Conservation (phyloP, 2,888 invertebrate genomes). For the Digitonthophagus gazella region DNA sequence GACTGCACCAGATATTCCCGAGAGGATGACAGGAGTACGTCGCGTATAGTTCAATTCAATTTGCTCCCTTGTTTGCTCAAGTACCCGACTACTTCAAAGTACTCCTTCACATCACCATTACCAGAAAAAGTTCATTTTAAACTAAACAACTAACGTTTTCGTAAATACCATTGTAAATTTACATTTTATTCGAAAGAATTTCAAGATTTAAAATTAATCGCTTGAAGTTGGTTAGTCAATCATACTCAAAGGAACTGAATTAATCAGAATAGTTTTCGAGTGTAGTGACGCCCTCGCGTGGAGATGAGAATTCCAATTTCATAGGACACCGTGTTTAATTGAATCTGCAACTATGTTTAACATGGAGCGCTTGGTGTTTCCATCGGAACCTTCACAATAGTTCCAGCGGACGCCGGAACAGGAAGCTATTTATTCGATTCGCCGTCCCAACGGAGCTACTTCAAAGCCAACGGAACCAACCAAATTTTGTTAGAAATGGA, state of each 20-base stretch:
- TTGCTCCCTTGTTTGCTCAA: not conserved
- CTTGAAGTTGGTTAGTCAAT: not conserved
- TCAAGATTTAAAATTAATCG: too few species aligned
- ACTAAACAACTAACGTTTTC: not conserved
- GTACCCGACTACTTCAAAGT: not conserved
- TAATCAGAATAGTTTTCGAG: not conserved
- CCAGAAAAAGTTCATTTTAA: not conserved
- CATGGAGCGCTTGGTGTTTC: conserved; percentile 1
- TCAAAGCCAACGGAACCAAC: not conserved
- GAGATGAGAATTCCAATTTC: conserved; percentile 17
- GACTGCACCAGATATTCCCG: not conserved
- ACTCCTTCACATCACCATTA: not conserved
- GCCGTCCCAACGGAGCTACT: not conserved
- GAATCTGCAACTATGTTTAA: conserved; percentile 18
- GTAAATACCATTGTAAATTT: not conserved
- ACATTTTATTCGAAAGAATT: too few species aligned
- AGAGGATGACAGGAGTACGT: not conserved
- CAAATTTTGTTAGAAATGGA: too few species aligned
- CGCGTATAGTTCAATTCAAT: not conserved
- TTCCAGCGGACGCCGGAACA: not conserved
- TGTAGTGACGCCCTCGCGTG: not conserved
- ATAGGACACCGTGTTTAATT: conserved; percentile 10
- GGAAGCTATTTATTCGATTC: not conserved
- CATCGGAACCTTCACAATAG: not conserved
- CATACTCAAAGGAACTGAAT: not conserved